phyloP scores from a whole-genome alignment of 1,140 invertebrate species.

The Diuraphis noxia region DNA sequence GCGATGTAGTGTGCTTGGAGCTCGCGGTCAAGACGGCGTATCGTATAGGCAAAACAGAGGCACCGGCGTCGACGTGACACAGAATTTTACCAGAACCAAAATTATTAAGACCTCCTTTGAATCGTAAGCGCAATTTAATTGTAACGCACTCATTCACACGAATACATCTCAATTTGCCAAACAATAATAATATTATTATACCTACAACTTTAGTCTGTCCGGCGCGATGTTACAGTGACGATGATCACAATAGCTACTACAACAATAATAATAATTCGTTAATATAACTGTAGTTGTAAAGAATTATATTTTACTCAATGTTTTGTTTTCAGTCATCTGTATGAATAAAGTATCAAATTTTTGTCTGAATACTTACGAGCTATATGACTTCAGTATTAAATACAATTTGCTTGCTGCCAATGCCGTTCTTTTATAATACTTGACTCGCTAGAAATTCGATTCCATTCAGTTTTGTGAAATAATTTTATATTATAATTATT shows the following conservation, averaged over 20 bases:
- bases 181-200: neutral
- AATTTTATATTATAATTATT: neutral
- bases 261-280: no score
- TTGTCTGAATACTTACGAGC: neutral
- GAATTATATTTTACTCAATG: neutral
- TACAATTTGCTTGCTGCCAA: neutral
- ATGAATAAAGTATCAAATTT: no score
- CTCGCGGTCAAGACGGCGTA: neutral
- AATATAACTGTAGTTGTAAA: neutral
- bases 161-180: neutral
- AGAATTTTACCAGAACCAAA: neutral
- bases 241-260: neutral
- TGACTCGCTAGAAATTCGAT: neutral
- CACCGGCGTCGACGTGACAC: neutral
- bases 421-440: neutral
- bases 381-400: neutral
- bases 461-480: neutral
- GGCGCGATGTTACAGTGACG: neutral
- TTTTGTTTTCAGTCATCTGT: neutral
- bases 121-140: neutral
- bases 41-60: neutral
- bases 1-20: neutral
- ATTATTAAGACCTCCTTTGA: neutral
- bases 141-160: neutral
- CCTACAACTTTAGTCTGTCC: no score